These are phyloP conservation scores for Phallusia fumigata DNA, from an alignment of 23 tunicate species.

Conservation along the genomic window DNA sequence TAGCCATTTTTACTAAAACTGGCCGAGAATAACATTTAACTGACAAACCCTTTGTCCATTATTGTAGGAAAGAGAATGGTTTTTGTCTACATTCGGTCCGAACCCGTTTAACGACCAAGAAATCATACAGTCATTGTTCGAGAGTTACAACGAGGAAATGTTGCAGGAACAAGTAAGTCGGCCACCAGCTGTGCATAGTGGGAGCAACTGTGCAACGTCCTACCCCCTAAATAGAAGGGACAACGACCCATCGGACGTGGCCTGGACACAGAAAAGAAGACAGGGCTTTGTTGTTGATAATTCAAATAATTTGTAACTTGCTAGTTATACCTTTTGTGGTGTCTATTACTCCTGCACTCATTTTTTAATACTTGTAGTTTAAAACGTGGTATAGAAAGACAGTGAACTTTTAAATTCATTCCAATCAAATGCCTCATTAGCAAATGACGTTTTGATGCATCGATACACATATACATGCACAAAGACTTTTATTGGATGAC, in stretches of 20 bases:
- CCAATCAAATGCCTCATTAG: too few species aligned
- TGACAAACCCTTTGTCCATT: too few species aligned
- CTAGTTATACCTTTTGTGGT: too few species aligned
- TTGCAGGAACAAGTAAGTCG: background rate
- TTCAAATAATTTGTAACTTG: too few species aligned
- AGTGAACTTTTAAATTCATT: too few species aligned
- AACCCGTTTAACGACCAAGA: constrained; percentile 23
- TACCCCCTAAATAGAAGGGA: background rate
- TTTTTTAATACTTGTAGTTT: background rate
- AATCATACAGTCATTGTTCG: constrained; percentile 9
- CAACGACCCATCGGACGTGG: background rate
- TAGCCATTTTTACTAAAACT: too few species aligned
- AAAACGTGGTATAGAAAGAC: too few species aligned
- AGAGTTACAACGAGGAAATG: background rate
- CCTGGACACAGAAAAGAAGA: constrained; percentile 2
- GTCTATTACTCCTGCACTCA: too few species aligned
- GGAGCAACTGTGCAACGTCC: background rate
- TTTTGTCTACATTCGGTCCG: constrained; percentile 11
- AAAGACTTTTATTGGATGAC: too few species aligned
- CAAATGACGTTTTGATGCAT: too few species aligned
- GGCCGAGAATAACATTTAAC: too few species aligned
- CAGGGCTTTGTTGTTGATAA: background rate
- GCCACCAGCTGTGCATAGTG: background rate
- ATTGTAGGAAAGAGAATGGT: constrained; percentile 30
- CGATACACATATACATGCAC: too few species aligned